phyloP scores from a whole-genome alignment of 2,113 vertebrate genomes.

The Lepus timidus region DNA sequence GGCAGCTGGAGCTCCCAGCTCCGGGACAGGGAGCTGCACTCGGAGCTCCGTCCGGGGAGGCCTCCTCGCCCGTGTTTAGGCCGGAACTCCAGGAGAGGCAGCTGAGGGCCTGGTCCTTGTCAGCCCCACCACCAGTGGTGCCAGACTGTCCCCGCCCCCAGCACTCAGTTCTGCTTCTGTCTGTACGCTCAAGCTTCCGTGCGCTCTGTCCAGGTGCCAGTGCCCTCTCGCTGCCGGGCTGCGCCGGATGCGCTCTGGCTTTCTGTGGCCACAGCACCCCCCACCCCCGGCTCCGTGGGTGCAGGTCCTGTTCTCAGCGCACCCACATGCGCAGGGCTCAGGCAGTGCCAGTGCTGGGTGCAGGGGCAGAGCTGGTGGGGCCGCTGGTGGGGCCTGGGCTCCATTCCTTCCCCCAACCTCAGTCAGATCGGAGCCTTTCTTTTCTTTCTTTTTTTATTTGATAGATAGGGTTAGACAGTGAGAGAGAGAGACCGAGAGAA shows the following conservation, averaged over 20 bases:
- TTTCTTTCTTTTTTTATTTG: too few relatives aligned
- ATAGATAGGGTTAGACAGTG: too few relatives aligned
- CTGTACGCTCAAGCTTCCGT: background rate
- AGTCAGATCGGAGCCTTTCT: background rate
- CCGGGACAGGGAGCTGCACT: rapidly evolving
- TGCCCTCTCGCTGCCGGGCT: background rate
- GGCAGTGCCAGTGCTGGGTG: background rate
- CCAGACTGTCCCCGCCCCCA: background rate
- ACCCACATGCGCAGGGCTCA: too few relatives aligned
- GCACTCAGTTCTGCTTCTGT: background rate
- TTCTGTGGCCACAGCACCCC: background rate
- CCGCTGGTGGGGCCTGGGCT: too few relatives aligned
- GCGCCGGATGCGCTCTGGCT: background rate
- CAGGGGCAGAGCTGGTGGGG: background rate
- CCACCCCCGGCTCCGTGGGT: too few relatives aligned
- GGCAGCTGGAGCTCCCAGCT: too few relatives aligned
- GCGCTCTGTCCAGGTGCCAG: background rate
- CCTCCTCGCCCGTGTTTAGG: background rate
- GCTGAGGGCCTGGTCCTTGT: background rate
- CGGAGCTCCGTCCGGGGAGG: background rate
- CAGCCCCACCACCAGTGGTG: too few relatives aligned
- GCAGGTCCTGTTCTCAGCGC: background rate
- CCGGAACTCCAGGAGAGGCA: background rate
- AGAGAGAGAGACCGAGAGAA: too few relatives aligned
- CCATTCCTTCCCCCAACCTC: background rate